phyloP scores from a whole-genome alignment of 2,113 vertebrate genomes.

The Plecotus auritus region DNA sequence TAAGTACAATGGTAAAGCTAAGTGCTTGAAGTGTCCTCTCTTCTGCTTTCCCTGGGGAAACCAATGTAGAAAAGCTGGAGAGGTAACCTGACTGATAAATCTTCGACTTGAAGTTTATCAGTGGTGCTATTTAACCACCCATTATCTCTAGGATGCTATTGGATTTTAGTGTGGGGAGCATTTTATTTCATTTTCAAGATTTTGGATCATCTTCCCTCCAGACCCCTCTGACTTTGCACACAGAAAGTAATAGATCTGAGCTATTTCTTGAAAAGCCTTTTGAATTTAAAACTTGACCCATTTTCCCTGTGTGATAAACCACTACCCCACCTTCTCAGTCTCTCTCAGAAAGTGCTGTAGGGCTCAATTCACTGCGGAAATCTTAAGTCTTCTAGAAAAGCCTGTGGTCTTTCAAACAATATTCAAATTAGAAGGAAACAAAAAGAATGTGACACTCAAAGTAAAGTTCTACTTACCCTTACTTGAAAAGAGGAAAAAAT shows the following conservation, averaged over 20 bases:
- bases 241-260: slow-evolving; percentile 38
- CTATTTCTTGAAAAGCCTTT: slow-evolving; percentile 36
- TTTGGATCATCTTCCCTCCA: slow-evolving; percentile 34
- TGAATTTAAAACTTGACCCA: slow-evolving; percentile 27
- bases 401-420: slow-evolving; percentile 16
- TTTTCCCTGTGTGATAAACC: slow-evolving; percentile 2
- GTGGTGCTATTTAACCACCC: slow-evolving; percentile 2
- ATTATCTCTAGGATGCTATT: slow-evolving; percentile 40
- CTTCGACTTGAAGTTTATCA: slow-evolving; percentile 50
- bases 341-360: not conserved
- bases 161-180: slow-evolving; percentile 37
- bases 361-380: not conserved
- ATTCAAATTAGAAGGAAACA: slow-evolving; percentile 10
- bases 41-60: slow-evolving; percentile 27
- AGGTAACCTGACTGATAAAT: not conserved
- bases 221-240: slow-evolving; percentile 2
- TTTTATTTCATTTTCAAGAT: slow-evolving; percentile 52
- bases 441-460: not conserved
- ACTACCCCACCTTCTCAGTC: not conserved
- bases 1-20: slow-evolving; percentile 8
- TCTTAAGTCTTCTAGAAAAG: slow-evolving; percentile 7
- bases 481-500: not conserved
- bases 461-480: slow-evolving; percentile 11
- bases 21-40: not conserved
- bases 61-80: not conserved